Evolutionary conservation across 2,797 vertebrate genomes (phyloP).

Genomic region (Pseudochirops corinnae): DNA sequence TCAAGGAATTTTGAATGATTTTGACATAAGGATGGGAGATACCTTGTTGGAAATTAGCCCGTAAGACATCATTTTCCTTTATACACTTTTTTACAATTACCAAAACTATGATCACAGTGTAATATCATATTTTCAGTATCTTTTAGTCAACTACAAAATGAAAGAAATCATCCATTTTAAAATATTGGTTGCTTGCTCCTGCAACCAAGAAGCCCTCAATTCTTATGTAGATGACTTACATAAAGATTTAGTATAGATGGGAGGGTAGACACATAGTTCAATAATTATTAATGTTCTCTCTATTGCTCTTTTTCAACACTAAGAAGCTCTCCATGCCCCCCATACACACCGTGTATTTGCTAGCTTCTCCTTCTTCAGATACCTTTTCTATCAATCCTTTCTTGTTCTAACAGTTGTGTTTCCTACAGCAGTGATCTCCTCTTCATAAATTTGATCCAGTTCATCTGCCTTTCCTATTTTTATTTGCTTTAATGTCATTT

Average conservation of each 20-base stretch:
- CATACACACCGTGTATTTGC: neutral
- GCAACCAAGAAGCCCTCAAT: neutral
- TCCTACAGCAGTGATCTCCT: neutral
- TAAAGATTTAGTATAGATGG: neutral
- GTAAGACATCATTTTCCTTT: neutral
- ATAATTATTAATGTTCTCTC: neutral
- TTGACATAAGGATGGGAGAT: neutral
- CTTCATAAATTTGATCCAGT: neutral
- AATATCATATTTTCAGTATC: neutral
- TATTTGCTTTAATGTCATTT: neutral
- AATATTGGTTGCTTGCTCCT: neutral
- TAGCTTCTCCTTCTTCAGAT: neutral
- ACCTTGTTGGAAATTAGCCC: neutral
- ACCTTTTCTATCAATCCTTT: neutral
- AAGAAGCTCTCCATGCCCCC: neutral
- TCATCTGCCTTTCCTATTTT: neutral
- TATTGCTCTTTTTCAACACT: neutral
- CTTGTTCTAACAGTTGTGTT: neutral
- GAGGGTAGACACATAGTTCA: neutral
- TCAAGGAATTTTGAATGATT: neutral
- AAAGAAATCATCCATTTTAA: neutral
- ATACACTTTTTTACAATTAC: neutral
- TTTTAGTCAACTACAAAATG: neutral
- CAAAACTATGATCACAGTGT: neutral
- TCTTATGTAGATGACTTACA: neutral